Percentiles rank a stretch among this genome's conserved stretches.
These are phyloP conservation scores for Scolopax mira DNA, from an alignment of 2,113 vertebrate genomes.

Conservation along the genomic window DNA sequence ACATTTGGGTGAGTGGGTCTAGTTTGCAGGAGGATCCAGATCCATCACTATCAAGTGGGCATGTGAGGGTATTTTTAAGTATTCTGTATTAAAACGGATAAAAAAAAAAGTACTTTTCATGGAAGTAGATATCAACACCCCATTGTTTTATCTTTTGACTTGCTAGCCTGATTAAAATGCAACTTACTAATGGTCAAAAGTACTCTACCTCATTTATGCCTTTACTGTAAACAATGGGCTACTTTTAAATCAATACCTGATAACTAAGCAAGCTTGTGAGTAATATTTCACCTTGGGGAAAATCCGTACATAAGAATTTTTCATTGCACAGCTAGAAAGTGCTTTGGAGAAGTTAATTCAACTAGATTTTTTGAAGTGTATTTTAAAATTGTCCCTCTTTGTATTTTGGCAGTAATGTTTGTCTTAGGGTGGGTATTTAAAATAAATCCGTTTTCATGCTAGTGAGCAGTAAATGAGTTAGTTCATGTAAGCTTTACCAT, in stretches of 20 bases:
- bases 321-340: not conserved
- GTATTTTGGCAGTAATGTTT: not conserved
- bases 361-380: not conserved
- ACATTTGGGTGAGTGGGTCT: not conserved
- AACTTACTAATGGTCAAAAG: not conserved
- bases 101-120: not conserved
- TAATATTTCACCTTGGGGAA: not conserved
- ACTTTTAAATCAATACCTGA: not conserved
- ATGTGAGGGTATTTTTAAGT: not conserved
- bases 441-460: not conserved
- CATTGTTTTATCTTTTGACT: not conserved
- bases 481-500: not conserved
- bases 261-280: not conserved
- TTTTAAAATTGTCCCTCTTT: not conserved
- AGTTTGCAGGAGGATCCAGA: not conserved
- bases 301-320: not conserved
- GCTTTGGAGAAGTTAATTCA: not conserved
- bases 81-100: not conserved
- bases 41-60: not conserved
- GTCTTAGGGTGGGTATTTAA: not conserved
- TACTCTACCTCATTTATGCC: not conserved
- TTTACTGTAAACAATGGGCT: not conserved
- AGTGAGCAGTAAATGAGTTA: not conserved
- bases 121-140: not conserved
- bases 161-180: conserved; percentile 8